Evolutionary conservation across 2,888 invertebrate genomes (phyloP), one percentile per base, ranked within the genome.

Genomic region (Druceiella hillmani): DNA sequence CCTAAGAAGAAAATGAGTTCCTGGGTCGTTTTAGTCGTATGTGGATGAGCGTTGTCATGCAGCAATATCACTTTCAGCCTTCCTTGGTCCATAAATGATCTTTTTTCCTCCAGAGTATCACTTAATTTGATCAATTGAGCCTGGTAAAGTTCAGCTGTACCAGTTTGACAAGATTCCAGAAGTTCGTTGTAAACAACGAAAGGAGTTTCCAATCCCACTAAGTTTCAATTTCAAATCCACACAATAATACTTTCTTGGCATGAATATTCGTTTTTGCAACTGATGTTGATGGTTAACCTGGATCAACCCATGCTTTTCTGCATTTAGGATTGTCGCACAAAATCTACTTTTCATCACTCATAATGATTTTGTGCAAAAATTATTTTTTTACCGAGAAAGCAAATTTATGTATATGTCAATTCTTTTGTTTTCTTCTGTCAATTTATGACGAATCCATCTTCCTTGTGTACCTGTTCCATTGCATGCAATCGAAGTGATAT

Each of bases 161-260:
- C 32, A 2, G 40, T 45, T 38, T 46, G 30, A 30, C 31, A 17
- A 6, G 34, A 24, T 36, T 45, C 16, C 11, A 44, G 17, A 5
- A 38, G 28, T 17, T 41, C 41, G 15, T 38, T 43, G 35, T 41
- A 44, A 3, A 38, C 10, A n/a, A 41, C 30, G 11, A 35, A n/a
- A n/a, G n/a, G n/a, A n/a, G 27, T 28, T 36, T 33, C 26, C 27
- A 14, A 30, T 39, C 37, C 46, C 41, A 45, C 40, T 44, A 38
- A 20, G 41, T 24, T 10, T n/a, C n/a, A n/a, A n/a, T n/a, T n/a
- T n/a, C n/a, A n/a, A n/a, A n/a, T n/a, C n/a, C n/a, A n/a, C n/a
- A n/a, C n/a, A n/a, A n/a, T n/a, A n/a, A n/a, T n/a, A n/a, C n/a
- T n/a, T n/a, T n/a, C n/a, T n/a, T n/a, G n/a, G n/a, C n/a, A n/a